Evolutionary conservation across 1,140 invertebrate genomes (phyloP).

Genomic region (Neotoxoptera formosana): DNA sequence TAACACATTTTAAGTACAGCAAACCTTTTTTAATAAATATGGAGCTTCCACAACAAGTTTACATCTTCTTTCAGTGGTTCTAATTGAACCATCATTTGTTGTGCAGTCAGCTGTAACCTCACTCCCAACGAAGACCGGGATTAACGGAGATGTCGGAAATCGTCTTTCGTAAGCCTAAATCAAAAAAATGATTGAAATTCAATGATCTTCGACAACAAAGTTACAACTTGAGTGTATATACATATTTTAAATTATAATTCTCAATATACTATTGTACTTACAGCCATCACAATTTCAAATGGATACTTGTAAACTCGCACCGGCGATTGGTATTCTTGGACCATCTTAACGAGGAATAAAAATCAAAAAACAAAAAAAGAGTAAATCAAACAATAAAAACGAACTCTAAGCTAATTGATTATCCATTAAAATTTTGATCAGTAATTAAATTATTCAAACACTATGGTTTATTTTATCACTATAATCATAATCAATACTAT

Average conservation of each 20-base stretch:
- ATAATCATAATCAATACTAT: conserved; percentile 46
- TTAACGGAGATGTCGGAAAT: conserved; percentile 94
- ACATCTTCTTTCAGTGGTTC: conserved; percentile 88
- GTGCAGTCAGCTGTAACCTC: conserved; percentile 82
- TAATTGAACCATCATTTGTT: conserved; percentile 79
- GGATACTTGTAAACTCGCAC: conserved; percentile 96
- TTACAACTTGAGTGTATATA: not conserved
- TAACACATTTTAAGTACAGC: not conserved
- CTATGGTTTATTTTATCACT: conserved; percentile 40
- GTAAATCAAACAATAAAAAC: conserved; percentile 58
- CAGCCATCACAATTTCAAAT: conserved; percentile 96
- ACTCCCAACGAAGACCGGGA: conserved; percentile 93
- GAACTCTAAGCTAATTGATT: conserved; percentile 46
- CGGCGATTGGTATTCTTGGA: conserved; percentile 95
- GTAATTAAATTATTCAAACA: conserved; percentile 58
- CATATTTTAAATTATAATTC: not conserved
- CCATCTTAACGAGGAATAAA: conserved; percentile 71
- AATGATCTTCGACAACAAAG: not conserved
- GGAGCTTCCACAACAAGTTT: conserved; percentile 94
- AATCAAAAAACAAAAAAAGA: conserved; percentile 42
- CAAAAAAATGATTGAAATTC: conserved; percentile 59
- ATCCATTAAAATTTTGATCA: conserved; percentile 56
- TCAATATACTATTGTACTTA: conserved; percentile 68
- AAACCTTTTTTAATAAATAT: conserved; percentile 93
- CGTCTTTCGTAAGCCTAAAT: conserved; percentile 90